Base-by-base conservation (phyloP, 2,888 invertebrate genomes). In the Escarpia spicata region DNA sequence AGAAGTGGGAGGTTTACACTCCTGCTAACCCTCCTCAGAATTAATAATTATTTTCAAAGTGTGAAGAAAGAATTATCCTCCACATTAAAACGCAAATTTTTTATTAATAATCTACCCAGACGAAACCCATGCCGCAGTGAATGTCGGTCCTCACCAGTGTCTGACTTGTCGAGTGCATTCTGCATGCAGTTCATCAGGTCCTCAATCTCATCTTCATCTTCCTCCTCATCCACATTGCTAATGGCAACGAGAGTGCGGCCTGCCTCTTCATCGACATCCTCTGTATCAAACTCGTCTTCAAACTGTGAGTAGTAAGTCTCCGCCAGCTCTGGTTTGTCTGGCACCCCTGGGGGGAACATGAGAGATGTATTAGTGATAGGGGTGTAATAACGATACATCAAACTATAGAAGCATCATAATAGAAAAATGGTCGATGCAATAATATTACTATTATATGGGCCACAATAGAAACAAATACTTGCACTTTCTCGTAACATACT, bases 281-380 rank as follows among this genome's bases (percentile, higher is more conserved):
- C 92, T 15, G 93, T 94, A 10, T 95, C 94, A 93, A 95, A 95
- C 45, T 94, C 94, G 91, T 96, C 96, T 52, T 96, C 96, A 94
- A 95, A 96, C 94, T 96, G 96, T n/a, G 95, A 95, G 94, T 96
- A 96, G 93, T 95, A 96, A 0, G 96, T 96, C 91, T 96, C 95
- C 4, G 96, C 96, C 58, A 96, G 93, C 26, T 96, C 95, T 58
- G 96, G 95, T 75, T 95, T 95, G 43, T 95, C 96, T 19, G 96
- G 96, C 58, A 96, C 95, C 92, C 96, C 96, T 96, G 93, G 37
- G 37, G 37, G 43, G 9, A 6, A 52, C 52, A 9, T 52, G 52
- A 52, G 45, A 45, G 45, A 10, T 52, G 52, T 52, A 9, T 52
- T 52, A 52, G 52, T 9, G 52, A 9, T 52, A 9, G 15, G 15